A percentile compares a stretch with the other conserved stretches of the same genome.
Conservation (phyloP, 2,113 vertebrate genomes). For the Semnornis frantzii region DNA sequence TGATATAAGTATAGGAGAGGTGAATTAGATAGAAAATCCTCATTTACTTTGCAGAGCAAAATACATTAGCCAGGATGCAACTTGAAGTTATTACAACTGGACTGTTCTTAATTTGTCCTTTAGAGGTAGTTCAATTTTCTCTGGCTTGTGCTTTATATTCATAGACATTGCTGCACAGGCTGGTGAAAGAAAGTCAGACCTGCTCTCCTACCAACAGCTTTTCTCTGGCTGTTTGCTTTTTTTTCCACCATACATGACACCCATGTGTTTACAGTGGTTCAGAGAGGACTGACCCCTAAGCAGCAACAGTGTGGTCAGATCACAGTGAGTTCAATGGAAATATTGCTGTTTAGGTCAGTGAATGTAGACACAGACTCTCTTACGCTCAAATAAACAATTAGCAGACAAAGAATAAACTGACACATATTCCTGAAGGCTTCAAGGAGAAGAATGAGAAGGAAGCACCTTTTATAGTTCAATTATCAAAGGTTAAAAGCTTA, state of each 20-base stretch:
- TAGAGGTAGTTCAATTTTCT: not conserved
- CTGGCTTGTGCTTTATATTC: not conserved
- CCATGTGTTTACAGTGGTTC: not conserved
- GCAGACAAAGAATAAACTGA: not conserved
- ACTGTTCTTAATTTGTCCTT: not conserved
- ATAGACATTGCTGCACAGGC: not conserved
- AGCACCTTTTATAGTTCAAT: not conserved
- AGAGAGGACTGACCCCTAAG: not conserved
- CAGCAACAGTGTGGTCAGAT: not conserved
- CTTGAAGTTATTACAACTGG: not conserved
- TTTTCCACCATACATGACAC: not conserved
- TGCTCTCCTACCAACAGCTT: not conserved
- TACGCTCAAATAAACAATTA: not conserved
- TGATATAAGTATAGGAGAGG: not conserved
- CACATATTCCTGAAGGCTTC: not conserved
- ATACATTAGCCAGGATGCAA: not conserved
- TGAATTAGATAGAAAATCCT: not conserved
- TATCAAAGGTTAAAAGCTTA: conserved; percentile 3
- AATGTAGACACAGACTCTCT: not conserved
- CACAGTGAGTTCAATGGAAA: not conserved
- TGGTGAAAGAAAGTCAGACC: not conserved
- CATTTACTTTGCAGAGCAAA: not conserved
- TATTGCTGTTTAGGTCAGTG: not conserved
- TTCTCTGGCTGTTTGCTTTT: not conserved
- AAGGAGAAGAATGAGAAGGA: not conserved